These are phyloP conservation scores for Orchesella cincta DNA, from an alignment of 1,140 invertebrate genomes.

Conservation along the genomic window DNA sequence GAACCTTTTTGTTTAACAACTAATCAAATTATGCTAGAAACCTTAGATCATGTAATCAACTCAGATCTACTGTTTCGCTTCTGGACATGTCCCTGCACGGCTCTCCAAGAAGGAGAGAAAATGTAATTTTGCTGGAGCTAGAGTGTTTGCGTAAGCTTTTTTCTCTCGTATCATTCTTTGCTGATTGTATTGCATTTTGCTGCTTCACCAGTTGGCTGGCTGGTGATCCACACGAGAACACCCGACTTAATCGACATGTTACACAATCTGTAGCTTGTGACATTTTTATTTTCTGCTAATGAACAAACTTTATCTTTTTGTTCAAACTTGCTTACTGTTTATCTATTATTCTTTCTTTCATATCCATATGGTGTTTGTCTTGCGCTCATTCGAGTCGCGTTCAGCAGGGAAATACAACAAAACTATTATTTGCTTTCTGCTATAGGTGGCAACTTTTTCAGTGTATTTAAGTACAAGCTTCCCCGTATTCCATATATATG, in stretches of 20 bases:
- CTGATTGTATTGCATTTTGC: too few relatives aligned
- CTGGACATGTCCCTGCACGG: too few relatives aligned
- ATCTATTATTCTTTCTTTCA: not conserved
- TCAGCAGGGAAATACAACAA: too few relatives aligned
- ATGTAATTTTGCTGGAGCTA: not conserved
- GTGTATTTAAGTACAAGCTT: too few relatives aligned
- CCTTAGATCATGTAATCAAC: not conserved
- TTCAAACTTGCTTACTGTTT: not conserved
- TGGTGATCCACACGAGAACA: not conserved
- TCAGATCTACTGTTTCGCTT: not conserved
- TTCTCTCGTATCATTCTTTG: too few relatives aligned
- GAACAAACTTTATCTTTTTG: slow-evolving; percentile 21
- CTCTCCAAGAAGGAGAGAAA: not conserved
- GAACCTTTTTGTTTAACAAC: not conserved
- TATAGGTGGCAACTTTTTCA: too few relatives aligned
- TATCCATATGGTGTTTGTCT: too few relatives aligned
- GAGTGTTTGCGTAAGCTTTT: too few relatives aligned
- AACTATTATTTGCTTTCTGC: too few relatives aligned
- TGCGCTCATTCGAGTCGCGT: too few relatives aligned
- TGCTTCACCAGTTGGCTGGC: not conserved
- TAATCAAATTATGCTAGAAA: not conserved
- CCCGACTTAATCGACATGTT: not conserved
- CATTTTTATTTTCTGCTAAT: slow-evolving; percentile 5
- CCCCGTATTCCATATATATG: too few relatives aligned
- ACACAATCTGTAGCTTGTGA: not conserved